Conservation (phyloP, 2,113 vertebrate species). For the Urocynchramus pylzowi region DNA sequence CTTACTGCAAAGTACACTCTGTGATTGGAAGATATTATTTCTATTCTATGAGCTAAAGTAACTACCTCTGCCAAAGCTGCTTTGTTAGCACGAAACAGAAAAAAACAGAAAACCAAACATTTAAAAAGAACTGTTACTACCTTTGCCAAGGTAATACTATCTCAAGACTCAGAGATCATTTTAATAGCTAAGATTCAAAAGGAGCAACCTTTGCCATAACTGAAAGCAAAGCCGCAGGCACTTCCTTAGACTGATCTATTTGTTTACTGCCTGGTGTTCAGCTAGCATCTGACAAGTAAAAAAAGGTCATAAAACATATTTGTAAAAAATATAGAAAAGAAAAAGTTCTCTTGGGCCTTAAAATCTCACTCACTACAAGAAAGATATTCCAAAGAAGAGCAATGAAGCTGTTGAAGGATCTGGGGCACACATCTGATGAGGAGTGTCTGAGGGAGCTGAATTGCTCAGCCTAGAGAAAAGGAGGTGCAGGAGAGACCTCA, state of each 20-base stretch:
- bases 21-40: neutral
- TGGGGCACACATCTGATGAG: fast-evolving
- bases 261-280: neutral
- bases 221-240: neutral
- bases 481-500: neutral
- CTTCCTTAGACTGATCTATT: neutral
- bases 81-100: neutral
- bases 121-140: neutral
- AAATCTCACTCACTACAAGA: neutral
- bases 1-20: neutral
- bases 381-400: neutral
- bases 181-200: neutral
- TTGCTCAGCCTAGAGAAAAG: neutral
- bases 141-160: neutral
- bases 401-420: neutral
- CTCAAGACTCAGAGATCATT: neutral
- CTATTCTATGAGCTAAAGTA: neutral
- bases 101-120: neutral
- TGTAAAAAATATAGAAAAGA: neutral
- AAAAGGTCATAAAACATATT: neutral
- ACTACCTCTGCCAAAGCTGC: neutral
- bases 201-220: neutral
- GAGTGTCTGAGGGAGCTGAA: neutral
- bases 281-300: neutral
- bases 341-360: neutral